Conservation (phyloP, 2,888 invertebrate genomes). For the Clostera curtula region DNA sequence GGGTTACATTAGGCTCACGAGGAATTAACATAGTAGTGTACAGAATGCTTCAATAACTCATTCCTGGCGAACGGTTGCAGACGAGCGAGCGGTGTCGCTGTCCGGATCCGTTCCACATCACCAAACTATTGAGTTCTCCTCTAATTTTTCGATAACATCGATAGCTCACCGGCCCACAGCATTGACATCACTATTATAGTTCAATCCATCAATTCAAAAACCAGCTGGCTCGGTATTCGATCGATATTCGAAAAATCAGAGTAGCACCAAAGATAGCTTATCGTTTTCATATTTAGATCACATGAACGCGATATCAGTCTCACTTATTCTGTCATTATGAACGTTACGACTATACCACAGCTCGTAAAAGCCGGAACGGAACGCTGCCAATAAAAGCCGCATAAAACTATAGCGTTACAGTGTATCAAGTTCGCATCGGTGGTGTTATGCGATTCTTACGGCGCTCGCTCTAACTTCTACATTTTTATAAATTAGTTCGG, state of each 20-base stretch:
- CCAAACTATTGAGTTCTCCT: too few relatives aligned
- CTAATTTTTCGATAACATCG: too few relatives aligned
- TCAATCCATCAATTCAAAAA: too few relatives aligned
- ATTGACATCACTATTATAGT: too few relatives aligned
- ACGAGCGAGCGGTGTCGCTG: constrained; percentile 8
- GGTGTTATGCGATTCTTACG: constrained; percentile 35
- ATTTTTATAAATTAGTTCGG: constrained; percentile 47
- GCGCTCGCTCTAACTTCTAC: constrained; percentile 31
- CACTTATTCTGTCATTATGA: constrained; percentile 72
- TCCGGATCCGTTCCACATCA: too few relatives aligned
- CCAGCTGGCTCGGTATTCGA: too few relatives aligned
- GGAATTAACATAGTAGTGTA: constrained; percentile 63
- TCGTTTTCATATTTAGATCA: constrained; percentile 43
- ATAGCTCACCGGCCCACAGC: too few relatives aligned
- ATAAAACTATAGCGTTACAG: constrained; percentile 20
- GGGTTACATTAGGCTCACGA: constrained; percentile 51
- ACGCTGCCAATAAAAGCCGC: constrained; percentile 35
- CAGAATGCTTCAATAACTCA: constrained; percentile 55
- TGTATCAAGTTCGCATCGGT: constrained; percentile 10
- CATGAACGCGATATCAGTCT: constrained; percentile 70
- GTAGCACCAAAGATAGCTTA: constrained; percentile 25
- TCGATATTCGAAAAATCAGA: too few relatives aligned
- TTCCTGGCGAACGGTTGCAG: constrained; percentile 14
- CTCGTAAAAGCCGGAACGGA: constrained; percentile 39
- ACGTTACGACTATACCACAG: constrained; percentile 62